A percentile compares a stretch with the other conserved stretches of the same genome.
Conservation (phyloP, 64 coral and sea anemone genomes). For the Porites lutea region DNA sequence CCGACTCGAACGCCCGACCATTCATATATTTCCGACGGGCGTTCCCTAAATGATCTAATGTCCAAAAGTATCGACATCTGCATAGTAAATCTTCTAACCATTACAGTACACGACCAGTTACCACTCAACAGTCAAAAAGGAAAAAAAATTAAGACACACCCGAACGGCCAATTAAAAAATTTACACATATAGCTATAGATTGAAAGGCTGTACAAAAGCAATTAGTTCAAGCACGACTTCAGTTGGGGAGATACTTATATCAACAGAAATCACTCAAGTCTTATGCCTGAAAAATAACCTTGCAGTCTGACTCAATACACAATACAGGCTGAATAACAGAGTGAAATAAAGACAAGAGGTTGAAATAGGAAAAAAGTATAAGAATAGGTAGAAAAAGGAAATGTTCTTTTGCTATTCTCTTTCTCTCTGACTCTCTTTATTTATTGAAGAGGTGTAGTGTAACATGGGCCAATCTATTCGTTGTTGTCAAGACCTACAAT, state of each 20-base stretch:
- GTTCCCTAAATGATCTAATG: background rate
- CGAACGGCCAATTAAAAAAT: too few species aligned
- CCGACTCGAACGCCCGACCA: background rate
- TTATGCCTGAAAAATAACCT: background rate
- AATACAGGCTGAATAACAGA: too few species aligned
- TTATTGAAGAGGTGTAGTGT: background rate
- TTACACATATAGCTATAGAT: too few species aligned
- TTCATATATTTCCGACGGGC: slow-evolving; percentile 28
- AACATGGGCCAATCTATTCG: background rate
- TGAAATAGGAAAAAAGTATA: too few species aligned
- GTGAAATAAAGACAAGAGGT: too few species aligned
- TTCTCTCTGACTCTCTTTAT: too few species aligned
- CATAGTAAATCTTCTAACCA: too few species aligned
- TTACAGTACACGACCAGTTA: too few species aligned
- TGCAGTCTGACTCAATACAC: background rate
- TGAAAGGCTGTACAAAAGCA: background rate
- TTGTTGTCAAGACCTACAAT: background rate
- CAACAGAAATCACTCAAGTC: too few species aligned
- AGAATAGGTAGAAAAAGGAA: too few species aligned
- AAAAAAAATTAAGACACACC: background rate
- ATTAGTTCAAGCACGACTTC: background rate
- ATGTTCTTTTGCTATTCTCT: too few species aligned
- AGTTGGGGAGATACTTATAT: background rate
- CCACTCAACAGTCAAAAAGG: background rate
- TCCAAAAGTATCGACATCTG: too few species aligned